Conservation (phyloP, 2,113 vertebrate species). For the Martes martes region DNA sequence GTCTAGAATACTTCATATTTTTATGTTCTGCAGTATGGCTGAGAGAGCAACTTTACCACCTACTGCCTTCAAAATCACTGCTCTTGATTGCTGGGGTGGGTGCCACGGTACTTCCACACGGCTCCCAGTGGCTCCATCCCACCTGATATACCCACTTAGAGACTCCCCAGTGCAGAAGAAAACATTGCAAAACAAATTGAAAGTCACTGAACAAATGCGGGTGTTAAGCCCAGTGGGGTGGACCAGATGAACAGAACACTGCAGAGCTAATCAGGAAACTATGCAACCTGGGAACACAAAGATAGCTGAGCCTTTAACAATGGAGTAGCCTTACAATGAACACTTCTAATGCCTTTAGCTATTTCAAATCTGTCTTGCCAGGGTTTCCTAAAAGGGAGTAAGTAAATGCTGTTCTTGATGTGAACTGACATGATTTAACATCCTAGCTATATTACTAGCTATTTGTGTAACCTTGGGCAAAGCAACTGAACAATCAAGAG, state of each 20-base stretch:
- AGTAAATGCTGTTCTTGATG: background rate
- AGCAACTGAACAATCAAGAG: background rate
- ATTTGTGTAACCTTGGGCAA: background rate
- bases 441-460: background rate
- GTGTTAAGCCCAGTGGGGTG: slow-evolving; percentile 54
- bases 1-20: slow-evolving; percentile 2
- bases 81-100: slow-evolving; percentile 62
- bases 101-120: background rate
- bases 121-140: slow-evolving; percentile 50
- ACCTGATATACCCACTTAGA: slow-evolving; percentile 63
- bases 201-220: slow-evolving; percentile 66
- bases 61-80: slow-evolving; percentile 47
- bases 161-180: slow-evolving; percentile 61
- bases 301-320: background rate
- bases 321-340: background rate
- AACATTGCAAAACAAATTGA: slow-evolving; percentile 73
- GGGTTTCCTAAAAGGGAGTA: slow-evolving; percentile 4
- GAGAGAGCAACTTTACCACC: slow-evolving; percentile 49
- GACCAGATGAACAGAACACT: slow-evolving; percentile 37
- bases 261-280: slow-evolving; percentile 61
- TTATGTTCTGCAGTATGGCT: slow-evolving; percentile 6
- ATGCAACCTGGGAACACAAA: slow-evolving; percentile 17
- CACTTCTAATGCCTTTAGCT: slow-evolving; percentile 28
- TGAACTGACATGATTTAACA: slow-evolving; percentile 7
- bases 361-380: background rate